Base-by-base conservation (phyloP, 37 sponge, comb jelly and placozoan genomes). In the Aplysina aerophoba region DNA sequence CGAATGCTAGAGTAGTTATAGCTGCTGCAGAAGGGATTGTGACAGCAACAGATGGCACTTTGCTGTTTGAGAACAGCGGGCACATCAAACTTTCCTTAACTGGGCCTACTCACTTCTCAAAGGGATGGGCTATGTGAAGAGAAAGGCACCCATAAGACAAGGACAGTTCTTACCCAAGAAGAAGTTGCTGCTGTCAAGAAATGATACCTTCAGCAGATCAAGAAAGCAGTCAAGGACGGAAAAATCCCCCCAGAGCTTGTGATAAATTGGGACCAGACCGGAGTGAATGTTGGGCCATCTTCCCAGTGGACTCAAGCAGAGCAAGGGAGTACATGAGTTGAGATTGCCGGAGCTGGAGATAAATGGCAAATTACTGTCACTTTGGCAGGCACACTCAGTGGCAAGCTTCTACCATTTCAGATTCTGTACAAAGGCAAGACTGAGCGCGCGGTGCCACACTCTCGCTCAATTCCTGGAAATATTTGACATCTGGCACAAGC, bases 41-140 rank as follows among this genome's bases (percentile, higher is more conserved):
- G 31, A 83, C 15, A 63, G 83, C 83, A 61, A 83, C 65, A 34
- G 83, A 83, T 30, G 41, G 67, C 83, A 83, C 83, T 22, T 36
- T 83, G 83, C 83, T 83, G 68, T 13, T 11, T 36, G 83, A 83
- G 21, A 84, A 84, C 71, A 74, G 85, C 16, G 85, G 74, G 17
- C 74, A 64, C 41, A 64, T 64, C 14, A 21, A 67, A 14, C 28
- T 67, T 21, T 25, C 69, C 14, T 14, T 25, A 67, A 28, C 69
- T 67, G 69, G 69, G 69, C 69, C 27, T 67, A 67, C 28, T 67
- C 69, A 24, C 19, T 67, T 22, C 69, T 67, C 69, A n/a, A n/a
- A n/a, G n/a, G n/a, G n/a, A n/a, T n/a, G n/a, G n/a, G n/a, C n/a
- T n/a, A n/a, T n/a, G n/a, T n/a, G n/a, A n/a, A n/a, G n/a, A n/a